Percentiles rank a stretch among this genome's conserved stretches.
Conservation (phyloP, 2,797 vertebrate genomes). For the Agapornis canus region DNA sequence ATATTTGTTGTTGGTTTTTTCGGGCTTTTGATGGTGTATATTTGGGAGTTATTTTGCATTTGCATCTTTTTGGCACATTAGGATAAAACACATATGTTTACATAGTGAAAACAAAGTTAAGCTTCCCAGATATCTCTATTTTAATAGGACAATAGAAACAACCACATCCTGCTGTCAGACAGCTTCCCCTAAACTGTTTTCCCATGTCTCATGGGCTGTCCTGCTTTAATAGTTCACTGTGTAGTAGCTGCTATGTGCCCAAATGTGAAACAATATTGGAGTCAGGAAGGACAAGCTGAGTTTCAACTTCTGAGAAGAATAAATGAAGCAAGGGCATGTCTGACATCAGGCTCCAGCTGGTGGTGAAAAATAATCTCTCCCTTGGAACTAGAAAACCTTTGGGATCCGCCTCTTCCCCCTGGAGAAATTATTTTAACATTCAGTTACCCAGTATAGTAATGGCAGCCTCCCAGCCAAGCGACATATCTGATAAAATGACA, state of each 20-base stretch:
- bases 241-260: not conserved
- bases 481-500: constrained; percentile 14
- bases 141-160: constrained; percentile 26
- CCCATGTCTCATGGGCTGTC: not conserved
- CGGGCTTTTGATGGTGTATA: rapidly evolving
- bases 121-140: constrained; percentile 14
- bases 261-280: constrained; percentile 19
- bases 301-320: constrained; percentile 26
- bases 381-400: constrained; percentile 32
- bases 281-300: constrained; percentile 25
- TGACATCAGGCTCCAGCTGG: constrained; percentile 49
- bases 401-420: constrained; percentile 6
- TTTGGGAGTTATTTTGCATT: not conserved
- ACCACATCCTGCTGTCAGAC: constrained; percentile 43
- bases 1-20: not conserved
- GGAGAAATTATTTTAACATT: constrained; percentile 46
- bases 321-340: constrained; percentile 21
- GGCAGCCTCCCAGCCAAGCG: not conserved
- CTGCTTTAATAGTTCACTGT: not conserved
- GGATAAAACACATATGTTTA: not conserved
- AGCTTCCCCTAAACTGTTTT: constrained; percentile 42
- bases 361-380: constrained; percentile 17
- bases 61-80: not conserved
- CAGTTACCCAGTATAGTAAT: constrained; percentile 3
- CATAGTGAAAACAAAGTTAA: not conserved